phyloP scores from a whole-genome alignment of 1,140 invertebrate genomes.

The Saccostrea glomerata region DNA sequence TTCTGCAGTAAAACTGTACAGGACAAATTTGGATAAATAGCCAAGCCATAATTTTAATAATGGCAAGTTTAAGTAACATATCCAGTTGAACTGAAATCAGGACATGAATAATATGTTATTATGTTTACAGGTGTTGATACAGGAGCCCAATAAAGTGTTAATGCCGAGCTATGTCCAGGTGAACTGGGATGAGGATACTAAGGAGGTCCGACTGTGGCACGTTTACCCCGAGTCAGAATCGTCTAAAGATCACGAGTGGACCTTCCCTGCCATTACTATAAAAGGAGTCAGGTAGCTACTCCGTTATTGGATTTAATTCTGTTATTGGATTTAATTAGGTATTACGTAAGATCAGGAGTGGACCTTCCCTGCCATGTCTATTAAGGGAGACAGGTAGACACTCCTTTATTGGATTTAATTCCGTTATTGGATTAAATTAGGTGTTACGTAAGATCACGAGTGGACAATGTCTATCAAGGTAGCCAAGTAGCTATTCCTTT shows the following conservation, averaged over 20 bases:
- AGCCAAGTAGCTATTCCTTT: constrained; percentile 83
- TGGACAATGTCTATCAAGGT: constrained; percentile 90
- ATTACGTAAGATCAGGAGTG: constrained; percentile 88
- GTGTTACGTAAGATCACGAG: too few species aligned
- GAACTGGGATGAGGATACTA: constrained; percentile 91
- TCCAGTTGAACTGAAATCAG: too few species aligned
- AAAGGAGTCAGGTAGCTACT: constrained; percentile 88
- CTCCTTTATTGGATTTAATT: background rate
- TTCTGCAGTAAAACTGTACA: too few species aligned
- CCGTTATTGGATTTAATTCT: background rate
- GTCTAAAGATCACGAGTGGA: constrained; percentile 92
- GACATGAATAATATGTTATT: too few species aligned
- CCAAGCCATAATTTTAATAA: too few species aligned
- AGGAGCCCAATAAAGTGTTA: constrained; percentile 95
- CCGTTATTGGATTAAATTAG: too few species aligned
- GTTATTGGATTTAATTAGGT: too few species aligned
- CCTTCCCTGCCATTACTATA: constrained; percentile 94
- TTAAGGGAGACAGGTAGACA: constrained; percentile 90
- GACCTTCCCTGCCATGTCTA: constrained; percentile 94
- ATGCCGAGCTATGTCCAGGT: constrained; percentile 97
- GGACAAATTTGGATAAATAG: too few species aligned
- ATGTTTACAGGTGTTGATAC: constrained; percentile 84
- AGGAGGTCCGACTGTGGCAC: constrained; percentile 54
- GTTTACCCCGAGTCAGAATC: constrained; percentile 60
- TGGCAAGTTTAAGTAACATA: too few species aligned